Percentiles rank a stretch among this genome's conserved stretches.
Evolutionary conservation across 2,888 invertebrate species (phyloP).

Genomic region (Himalopsyche kuldschensis): DNA sequence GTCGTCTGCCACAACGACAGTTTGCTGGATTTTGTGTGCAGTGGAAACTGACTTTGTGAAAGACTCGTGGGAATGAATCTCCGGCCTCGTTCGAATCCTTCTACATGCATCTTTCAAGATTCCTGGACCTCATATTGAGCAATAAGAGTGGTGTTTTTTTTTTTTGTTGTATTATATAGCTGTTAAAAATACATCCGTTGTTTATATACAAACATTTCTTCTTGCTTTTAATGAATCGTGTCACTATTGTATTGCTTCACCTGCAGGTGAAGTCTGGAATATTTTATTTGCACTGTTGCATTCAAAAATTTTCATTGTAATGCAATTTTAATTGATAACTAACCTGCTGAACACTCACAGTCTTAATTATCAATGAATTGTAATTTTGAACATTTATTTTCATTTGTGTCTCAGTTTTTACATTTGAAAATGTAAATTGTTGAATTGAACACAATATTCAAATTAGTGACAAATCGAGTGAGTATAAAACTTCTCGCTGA

Average conservation of each 20-base stretch:
- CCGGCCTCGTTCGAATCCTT: background rate
- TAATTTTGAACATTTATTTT: no score
- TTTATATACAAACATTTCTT: background rate
- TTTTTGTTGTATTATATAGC: background rate
- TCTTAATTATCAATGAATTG: no score
- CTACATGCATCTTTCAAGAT: background rate
- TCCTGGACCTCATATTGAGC: background rate
- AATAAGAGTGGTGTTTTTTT: background rate
- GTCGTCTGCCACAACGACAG: background rate
- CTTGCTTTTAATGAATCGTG: background rate
- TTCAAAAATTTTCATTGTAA: no score
- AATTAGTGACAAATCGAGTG: no score
- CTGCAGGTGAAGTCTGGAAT: no score
- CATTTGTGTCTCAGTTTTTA: no score
- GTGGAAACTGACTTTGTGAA: background rate
- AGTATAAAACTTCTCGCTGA: no score
- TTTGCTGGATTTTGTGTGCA: background rate
- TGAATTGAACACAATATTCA: no score
- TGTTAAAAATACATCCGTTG: background rate
- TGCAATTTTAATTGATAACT: no score
- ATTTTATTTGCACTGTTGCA: no score
- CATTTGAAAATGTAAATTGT: no score
- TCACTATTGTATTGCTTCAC: background rate
- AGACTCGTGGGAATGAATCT: background rate
- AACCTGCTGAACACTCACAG: no score